These are phyloP conservation scores for Cyclura pinguis DNA, from an alignment of 2,797 vertebrate species.

Conservation along the genomic window DNA sequence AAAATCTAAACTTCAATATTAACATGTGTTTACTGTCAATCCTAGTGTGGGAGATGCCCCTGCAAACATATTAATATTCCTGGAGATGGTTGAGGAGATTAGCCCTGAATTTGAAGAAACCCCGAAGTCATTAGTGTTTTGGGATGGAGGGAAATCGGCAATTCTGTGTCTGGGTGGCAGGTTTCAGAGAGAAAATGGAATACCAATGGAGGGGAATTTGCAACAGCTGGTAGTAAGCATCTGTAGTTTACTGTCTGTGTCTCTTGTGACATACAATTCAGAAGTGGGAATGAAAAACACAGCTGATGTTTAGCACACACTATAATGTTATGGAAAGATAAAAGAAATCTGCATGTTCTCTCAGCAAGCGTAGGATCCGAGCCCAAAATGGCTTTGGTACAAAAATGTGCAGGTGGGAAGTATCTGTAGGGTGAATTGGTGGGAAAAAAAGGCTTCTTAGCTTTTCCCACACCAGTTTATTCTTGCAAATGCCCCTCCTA, in stretches of 20 bases:
- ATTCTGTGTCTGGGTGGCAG: background rate
- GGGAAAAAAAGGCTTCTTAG: background rate
- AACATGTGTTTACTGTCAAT: background rate
- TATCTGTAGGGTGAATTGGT: background rate
- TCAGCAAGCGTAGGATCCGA: background rate
- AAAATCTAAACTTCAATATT: background rate
- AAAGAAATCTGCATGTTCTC: background rate
- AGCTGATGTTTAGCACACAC: background rate
- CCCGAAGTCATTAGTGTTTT: background rate
- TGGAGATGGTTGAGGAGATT: background rate
- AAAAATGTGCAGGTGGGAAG: background rate
- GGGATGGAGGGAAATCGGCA: background rate
- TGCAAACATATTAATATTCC: background rate
- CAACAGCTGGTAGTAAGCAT: background rate
- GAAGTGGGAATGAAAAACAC: background rate
- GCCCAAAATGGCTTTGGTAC: background rate
- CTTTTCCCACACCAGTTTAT: background rate
- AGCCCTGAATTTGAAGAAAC: background rate
- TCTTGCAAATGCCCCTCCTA: background rate
- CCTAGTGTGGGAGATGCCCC: background rate
- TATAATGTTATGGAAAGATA: constrained; percentile 26
- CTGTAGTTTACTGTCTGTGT: background rate
- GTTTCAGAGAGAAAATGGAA: background rate
- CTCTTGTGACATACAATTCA: background rate
- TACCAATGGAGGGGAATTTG: background rate